Percentiles rank a stretch among this genome's conserved stretches.
These are phyloP conservation scores for Zoanthus sociatus DNA, from an alignment of 92 coral and sea anemone genomes.

Conservation along the genomic window DNA sequence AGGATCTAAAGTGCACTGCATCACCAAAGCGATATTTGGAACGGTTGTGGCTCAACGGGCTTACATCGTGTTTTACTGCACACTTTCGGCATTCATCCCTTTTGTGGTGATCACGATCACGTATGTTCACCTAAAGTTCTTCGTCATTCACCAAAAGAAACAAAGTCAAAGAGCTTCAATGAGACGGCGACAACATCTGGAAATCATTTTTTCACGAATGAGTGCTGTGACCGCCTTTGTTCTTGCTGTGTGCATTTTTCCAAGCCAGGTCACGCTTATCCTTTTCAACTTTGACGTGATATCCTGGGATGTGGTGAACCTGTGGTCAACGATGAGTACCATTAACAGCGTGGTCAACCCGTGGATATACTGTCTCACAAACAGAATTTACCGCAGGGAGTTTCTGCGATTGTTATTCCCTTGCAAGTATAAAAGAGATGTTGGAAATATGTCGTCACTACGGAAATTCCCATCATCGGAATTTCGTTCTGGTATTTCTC, in stretches of 20 bases:
- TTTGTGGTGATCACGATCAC: slow-evolving; percentile 16
- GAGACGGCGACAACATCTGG: slow-evolving; percentile 23
- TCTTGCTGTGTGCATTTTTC: slow-evolving; percentile 21
- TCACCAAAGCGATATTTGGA: slow-evolving; percentile 2
- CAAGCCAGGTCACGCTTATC: slow-evolving; percentile 26
- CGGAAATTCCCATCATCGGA: neutral
- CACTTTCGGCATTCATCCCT: slow-evolving; percentile 17
- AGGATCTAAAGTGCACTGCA: slow-evolving; percentile 7
- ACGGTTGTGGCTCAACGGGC: neutral
- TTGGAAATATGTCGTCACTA: neutral
- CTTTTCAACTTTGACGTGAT: slow-evolving; percentile 14
- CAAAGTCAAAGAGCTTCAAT: neutral
- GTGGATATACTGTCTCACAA: slow-evolving; percentile 29
- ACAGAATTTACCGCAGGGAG: slow-evolving; percentile 25
- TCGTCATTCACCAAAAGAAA: neutral
- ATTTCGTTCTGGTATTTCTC: neutral
- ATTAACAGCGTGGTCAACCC: slow-evolving; percentile 34
- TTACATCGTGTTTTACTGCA: slow-evolving; percentile 10
- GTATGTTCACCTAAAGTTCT: slow-evolving; percentile 4
- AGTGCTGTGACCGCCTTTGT: slow-evolving; percentile 28
- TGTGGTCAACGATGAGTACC: slow-evolving; percentile 23
- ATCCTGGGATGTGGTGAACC: slow-evolving; percentile 38
- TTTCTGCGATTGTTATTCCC: neutral
- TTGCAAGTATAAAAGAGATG: neutral
- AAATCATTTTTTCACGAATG: slow-evolving; percentile 20